phyloP scores from a whole-genome alignment of 1,140 invertebrate genomes.

The Andricus grossulariae region DNA sequence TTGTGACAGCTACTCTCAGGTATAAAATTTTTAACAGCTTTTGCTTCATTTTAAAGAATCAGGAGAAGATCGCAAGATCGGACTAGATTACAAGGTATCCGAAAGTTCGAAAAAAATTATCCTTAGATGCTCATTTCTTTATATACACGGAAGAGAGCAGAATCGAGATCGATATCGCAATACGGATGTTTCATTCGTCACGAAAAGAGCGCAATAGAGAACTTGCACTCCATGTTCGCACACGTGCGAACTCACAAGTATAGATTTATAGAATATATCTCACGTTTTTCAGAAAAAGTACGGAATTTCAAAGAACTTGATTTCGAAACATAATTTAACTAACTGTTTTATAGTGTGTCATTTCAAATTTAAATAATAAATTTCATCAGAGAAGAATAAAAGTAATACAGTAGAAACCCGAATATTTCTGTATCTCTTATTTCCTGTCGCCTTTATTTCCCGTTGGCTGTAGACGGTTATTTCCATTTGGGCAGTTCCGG shows the following conservation, averaged over 20 bases:
- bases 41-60: constrained; percentile 9
- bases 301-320: too few species aligned
- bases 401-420: too few species aligned
- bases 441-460: too few species aligned
- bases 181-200: constrained; percentile 70
- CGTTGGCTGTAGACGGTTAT: too few species aligned
- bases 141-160: constrained; percentile 39
- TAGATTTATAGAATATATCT: neutral
- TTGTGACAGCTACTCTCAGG: neutral
- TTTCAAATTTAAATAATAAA: too few species aligned
- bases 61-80: constrained; percentile 22
- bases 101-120: neutral
- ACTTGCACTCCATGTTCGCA: constrained; percentile 4
- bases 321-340: too few species aligned
- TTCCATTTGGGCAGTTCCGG: too few species aligned
- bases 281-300: too few species aligned
- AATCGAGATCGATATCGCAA: constrained; percentile 66
- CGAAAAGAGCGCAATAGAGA: constrained; percentile 53
- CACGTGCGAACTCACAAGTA: neutral
- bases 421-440: too few species aligned
- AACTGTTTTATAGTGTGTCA: too few species aligned
- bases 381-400: too few species aligned
- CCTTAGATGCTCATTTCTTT: constrained; percentile 54
- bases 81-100: neutral
- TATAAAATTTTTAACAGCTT: constrained; percentile 20